A percentile compares a stretch with the other conserved stretches of the same genome.
These are phyloP conservation scores for Keiferia lycopersicella DNA, from an alignment of 2,888 invertebrate genomes.

Conservation along the genomic window DNA sequence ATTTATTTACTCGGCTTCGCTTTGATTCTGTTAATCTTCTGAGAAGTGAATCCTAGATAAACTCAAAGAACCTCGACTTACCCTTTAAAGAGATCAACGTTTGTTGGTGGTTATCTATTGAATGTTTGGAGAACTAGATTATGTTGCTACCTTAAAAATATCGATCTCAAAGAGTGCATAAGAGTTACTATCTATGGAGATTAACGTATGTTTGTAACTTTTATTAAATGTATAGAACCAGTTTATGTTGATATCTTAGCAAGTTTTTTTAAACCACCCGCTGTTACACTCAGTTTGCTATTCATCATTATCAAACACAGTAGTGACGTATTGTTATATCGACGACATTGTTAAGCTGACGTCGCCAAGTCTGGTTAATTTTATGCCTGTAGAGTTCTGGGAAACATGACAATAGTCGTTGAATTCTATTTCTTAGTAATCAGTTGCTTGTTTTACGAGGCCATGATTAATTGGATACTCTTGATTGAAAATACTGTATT, in stretches of 20 bases:
- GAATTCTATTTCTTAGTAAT: neutral
- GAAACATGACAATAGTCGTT: neutral
- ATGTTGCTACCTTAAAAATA: no score
- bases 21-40: constrained; percentile 26
- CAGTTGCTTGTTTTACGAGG: neutral
- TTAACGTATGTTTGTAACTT: no score
- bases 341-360: neutral
- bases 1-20: constrained; percentile 22
- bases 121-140: neutral
- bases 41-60: constrained; percentile 6
- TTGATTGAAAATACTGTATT: neutral
- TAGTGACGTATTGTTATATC: constrained; percentile 1
- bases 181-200: neutral
- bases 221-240: no score
- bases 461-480: no score
- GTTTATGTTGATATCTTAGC: no score
- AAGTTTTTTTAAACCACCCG: no score
- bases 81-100: neutral
- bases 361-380: constrained; percentile 2
- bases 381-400: constrained; percentile 1
- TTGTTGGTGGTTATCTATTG: neutral
- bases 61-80: neutral
- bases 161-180: no score
- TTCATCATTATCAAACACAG: no score
- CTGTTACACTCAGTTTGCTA: no score